Conservation (phyloP, 2,888 invertebrate genomes). For the Idaea biselata region DNA sequence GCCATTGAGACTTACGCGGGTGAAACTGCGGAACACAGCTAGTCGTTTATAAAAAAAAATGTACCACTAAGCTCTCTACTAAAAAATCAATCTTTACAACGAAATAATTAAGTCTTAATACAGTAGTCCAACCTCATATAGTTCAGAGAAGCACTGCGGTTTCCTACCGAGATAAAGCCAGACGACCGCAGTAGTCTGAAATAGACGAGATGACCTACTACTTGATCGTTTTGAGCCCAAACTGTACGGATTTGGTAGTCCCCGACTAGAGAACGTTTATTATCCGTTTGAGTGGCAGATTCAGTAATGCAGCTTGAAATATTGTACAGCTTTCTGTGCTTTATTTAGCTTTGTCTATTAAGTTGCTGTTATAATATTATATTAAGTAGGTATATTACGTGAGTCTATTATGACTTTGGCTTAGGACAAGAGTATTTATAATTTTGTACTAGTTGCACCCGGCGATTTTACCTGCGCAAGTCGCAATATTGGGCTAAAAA, state of each 20-base stretch:
- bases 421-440: no score
- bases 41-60: no score
- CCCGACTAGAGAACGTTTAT: neutral
- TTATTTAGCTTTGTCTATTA: neutral
- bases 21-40: no score
- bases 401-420: no score
- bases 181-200: constrained; percentile 22
- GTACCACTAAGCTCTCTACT: neutral
- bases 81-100: neutral
- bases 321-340: neutral
- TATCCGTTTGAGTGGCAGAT: neutral
- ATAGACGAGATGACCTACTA: constrained; percentile 23
- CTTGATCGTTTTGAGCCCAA: constrained; percentile 21
- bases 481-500: no score
- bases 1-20: no score
- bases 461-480: no score
- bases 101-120: neutral
- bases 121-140: neutral
- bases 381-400: neutral
- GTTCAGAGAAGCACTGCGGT: constrained; percentile 23
- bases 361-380: neutral
- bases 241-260: neutral
- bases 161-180: constrained; percentile 18
- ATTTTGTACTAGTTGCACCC: no score
- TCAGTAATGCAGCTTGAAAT: neutral